Evolutionary conservation across 2,888 invertebrate genomes (phyloP).

Genomic region (Aphidius colemani): DNA sequence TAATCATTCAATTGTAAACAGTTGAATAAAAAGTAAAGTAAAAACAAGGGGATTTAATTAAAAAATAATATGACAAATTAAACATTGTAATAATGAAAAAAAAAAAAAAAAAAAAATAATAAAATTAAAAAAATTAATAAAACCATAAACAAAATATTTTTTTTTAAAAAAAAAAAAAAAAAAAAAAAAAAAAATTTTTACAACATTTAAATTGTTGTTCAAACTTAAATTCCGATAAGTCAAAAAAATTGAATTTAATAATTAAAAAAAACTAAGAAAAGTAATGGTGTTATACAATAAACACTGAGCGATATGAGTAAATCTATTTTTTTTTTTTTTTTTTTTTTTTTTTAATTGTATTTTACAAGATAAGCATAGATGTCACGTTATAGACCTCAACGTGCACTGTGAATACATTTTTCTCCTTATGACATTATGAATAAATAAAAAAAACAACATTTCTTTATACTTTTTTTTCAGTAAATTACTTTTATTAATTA

Average conservation of each 20-base stretch:
- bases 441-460: too few relatives aligned
- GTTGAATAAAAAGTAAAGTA: not conserved
- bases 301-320: constrained; percentile 18
- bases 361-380: constrained; percentile 45
- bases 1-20: not conserved
- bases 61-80: constrained; percentile 31
- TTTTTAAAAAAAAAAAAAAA: too few relatives aligned
- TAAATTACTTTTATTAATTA: constrained; percentile 1
- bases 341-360: constrained; percentile 32
- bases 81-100: constrained; percentile 2
- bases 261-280: too few relatives aligned
- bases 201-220: too few relatives aligned
- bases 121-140: too few relatives aligned
- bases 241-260: too few relatives aligned
- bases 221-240: too few relatives aligned
- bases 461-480: constrained; percentile 3
- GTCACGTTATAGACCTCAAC: constrained; percentile 51
- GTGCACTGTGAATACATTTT: constrained; percentile 15
- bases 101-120: too few relatives aligned
- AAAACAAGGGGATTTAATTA: constrained; percentile 24
- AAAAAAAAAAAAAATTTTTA: too few relatives aligned
- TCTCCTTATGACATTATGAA: not conserved
- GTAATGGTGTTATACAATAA: constrained; percentile 13
- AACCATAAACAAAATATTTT: too few relatives aligned
- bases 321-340: constrained; percentile 10